These are phyloP conservation scores for Parnassius glacialis DNA, from an alignment of 2,888 invertebrate species.

Conservation along the genomic window DNA sequence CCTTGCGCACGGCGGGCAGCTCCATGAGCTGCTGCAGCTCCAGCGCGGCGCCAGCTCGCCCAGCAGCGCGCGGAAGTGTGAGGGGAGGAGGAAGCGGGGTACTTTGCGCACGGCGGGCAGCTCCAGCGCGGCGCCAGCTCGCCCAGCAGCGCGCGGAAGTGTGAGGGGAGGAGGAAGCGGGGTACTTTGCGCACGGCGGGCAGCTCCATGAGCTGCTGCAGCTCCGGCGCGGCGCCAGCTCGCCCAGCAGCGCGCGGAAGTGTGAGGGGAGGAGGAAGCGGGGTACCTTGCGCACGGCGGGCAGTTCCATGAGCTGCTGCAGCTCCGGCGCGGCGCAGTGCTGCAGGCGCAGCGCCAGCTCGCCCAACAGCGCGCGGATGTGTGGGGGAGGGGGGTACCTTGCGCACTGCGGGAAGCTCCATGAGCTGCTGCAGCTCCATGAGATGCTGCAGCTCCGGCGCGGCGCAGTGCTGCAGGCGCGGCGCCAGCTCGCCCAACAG, in stretches of 20 bases:
- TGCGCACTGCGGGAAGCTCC: too few relatives aligned
- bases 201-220: constrained; percentile 41
- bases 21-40: constrained; percentile 92
- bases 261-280: too few relatives aligned
- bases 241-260: constrained; percentile 61
- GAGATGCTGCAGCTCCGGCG: too few relatives aligned
- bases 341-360: too few relatives aligned
- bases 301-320: constrained; percentile 49
- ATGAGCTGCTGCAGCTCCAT: too few relatives aligned
- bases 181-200: constrained; percentile 84
- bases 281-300: constrained; percentile 70
- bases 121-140: constrained; percentile 83
- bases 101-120: too few relatives aligned
- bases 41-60: constrained; percentile 87
- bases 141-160: constrained; percentile 86
- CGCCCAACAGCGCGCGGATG: too few relatives aligned
- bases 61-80: constrained; percentile 78
- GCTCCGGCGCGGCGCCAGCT: neutral
- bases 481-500: too few relatives aligned
- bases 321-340: too few relatives aligned
- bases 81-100: too few relatives aligned
- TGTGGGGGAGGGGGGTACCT: constrained; percentile 23
- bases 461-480: too few relatives aligned
- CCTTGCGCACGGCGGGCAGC: constrained; percentile 86
- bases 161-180: too few relatives aligned